Percentiles rank a stretch among this genome's conserved stretches.
Conservation (phyloP, 1,140 invertebrate genomes). For the Drosophila repleta region DNA sequence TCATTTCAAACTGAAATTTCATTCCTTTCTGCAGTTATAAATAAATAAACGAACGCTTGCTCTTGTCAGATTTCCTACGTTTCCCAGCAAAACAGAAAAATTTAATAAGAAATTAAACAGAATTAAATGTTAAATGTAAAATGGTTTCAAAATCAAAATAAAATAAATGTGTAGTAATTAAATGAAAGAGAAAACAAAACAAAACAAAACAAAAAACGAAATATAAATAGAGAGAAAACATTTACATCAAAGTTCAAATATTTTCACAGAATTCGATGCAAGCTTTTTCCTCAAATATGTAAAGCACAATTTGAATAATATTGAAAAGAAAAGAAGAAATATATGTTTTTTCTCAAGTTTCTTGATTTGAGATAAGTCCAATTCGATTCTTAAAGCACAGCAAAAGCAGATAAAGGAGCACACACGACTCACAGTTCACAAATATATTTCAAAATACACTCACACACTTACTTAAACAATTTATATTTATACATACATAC, state of each 20-base stretch:
- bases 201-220: slow-evolving; percentile 30
- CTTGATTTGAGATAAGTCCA: neutral
- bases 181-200: slow-evolving; percentile 29
- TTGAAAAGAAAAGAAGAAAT: too few relatives aligned
- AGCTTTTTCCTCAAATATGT: slow-evolving; percentile 6
- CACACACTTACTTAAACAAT: neutral
- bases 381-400: slow-evolving; percentile 11
- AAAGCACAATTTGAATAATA: slow-evolving; percentile 11
- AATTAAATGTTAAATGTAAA: slow-evolving; percentile 81
- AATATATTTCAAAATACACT: slow-evolving; percentile 6
- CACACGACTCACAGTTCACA: too few relatives aligned
- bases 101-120: slow-evolving; percentile 41
- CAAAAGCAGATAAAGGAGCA: slow-evolving; percentile 7
- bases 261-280: slow-evolving; percentile 25
- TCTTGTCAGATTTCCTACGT: slow-evolving; percentile 12
- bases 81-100: slow-evolving; percentile 17
- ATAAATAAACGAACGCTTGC: slow-evolving; percentile 30
- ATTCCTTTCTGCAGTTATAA: slow-evolving; percentile 23
- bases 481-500: too few relatives aligned
- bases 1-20: slow-evolving; percentile 19
- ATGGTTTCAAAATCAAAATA: slow-evolving; percentile 79
- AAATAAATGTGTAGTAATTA: slow-evolving; percentile 22
- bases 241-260: slow-evolving; percentile 27
- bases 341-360: neutral
- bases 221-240: slow-evolving; percentile 23